Conservation (phyloP, 1,140 invertebrate species). For the Sweltsa coloradensis region DNA sequence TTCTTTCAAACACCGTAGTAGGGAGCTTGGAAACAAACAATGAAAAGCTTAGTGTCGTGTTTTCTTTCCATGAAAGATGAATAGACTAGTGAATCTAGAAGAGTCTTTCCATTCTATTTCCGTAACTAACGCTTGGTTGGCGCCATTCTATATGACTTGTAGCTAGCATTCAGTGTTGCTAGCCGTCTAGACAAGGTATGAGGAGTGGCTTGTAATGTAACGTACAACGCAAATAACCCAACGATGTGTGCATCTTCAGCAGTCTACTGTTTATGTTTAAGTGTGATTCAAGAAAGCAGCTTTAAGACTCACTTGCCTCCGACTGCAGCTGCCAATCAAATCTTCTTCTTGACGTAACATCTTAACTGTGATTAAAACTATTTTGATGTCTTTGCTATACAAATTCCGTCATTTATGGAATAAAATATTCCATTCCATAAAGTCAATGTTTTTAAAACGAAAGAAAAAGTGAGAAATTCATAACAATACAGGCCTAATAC, state of each 20-base stretch:
- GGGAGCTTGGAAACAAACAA: no score
- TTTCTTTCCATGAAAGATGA: slow-evolving; percentile 10
- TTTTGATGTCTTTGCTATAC: slow-evolving; percentile 10
- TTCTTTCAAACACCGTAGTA: slow-evolving; percentile 2
- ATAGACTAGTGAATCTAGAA: no score
- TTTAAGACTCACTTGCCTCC: slow-evolving; percentile 7
- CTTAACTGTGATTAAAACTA: slow-evolving; percentile 13
- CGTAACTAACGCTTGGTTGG: no score
- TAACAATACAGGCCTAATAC: slow-evolving; percentile 12
- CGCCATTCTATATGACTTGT: no score
- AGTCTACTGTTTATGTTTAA: slow-evolving; percentile 9
- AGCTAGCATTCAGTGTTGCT: no score
- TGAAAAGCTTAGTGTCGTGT: background rate
- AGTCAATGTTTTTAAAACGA: slow-evolving; percentile 8
- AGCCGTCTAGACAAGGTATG: no score
- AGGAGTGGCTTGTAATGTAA: no score
- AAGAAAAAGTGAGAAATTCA: slow-evolving; percentile 5
- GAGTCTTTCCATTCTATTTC: no score
- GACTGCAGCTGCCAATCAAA: slow-evolving; percentile 11
- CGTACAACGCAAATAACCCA: slow-evolving; percentile 5
- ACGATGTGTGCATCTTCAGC: slow-evolving; percentile 8
- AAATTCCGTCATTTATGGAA: slow-evolving; percentile 9
- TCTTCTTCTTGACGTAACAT: slow-evolving; percentile 4
- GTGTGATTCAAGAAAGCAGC: slow-evolving; percentile 5
- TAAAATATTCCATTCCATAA: slow-evolving; percentile 8